Evolutionary conservation across 2,113 vertebrate species (phyloP).

Genomic region (Cyprinodon tularosa): DNA sequence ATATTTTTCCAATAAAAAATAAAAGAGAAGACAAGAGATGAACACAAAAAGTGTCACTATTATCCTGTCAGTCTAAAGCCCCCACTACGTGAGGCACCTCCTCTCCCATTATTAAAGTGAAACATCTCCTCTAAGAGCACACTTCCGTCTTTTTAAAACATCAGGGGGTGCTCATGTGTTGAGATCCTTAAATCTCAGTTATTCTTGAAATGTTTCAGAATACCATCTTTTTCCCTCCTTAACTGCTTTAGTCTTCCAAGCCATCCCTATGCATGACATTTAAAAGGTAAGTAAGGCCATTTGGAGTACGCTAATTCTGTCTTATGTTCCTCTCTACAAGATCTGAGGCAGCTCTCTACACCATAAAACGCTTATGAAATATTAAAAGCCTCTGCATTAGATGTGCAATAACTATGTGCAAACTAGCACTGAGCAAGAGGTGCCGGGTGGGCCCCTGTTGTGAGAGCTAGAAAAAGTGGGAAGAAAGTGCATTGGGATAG

Average conservation of each 20-base stretch:
- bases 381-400: conserved; percentile 76
- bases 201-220: conserved; percentile 80
- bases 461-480: conserved; percentile 54
- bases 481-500: conserved; percentile 48
- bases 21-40: conserved; percentile 33
- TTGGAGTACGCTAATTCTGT: conserved; percentile 79
- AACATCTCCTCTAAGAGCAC: conserved; percentile 67
- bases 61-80: conserved; percentile 65
- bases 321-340: conserved; percentile 76
- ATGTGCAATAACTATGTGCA: conserved; percentile 72
- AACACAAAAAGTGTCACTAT: conserved; percentile 61
- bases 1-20: conserved; percentile 26
- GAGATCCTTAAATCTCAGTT: conserved; percentile 79
- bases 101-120: conserved; percentile 71
- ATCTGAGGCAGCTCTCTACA: conserved; percentile 75
- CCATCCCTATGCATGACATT: conserved; percentile 80
- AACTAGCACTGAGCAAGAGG: conserved; percentile 71
- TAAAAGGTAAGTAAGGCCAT: conserved; percentile 84
- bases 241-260: conserved; percentile 76
- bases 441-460: conserved; percentile 66
- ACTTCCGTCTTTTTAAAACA: conserved; percentile 75
- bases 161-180: conserved; percentile 80
- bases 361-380: conserved; percentile 81
- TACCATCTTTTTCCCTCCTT: conserved; percentile 70
- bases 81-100: conserved; percentile 54